A percentile compares a stretch with the other conserved stretches of the same genome.
phyloP scores from a whole-genome alignment of 2,797 vertebrate genomes.

The Morelia viridis region DNA sequence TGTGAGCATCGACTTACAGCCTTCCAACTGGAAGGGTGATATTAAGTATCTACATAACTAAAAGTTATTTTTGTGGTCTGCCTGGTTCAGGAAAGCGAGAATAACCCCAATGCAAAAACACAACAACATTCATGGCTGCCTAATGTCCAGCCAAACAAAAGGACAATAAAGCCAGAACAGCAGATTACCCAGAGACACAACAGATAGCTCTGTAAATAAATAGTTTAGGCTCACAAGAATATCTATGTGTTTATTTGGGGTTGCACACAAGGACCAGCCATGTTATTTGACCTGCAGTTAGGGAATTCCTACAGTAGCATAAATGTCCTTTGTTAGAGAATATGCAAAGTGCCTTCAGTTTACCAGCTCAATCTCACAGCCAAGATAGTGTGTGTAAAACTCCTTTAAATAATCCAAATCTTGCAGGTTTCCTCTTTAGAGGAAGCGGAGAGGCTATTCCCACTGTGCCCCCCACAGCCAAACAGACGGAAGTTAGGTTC shows the following conservation, averaged over 20 bases:
- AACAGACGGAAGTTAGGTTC: neutral
- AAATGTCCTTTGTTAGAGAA: neutral
- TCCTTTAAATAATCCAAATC: neutral
- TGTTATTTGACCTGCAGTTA: neutral
- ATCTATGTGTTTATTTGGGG: no score
- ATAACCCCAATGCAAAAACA: neutral
- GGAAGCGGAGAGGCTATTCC: neutral
- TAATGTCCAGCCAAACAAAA: no score
- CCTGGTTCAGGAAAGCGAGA: no score
- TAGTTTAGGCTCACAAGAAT: neutral
- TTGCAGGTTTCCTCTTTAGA: neutral
- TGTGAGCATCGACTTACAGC: no score
- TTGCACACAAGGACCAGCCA: neutral
- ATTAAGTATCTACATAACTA: no score
- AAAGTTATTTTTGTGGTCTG: neutral
- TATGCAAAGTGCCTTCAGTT: neutral
- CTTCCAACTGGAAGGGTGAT: no score
- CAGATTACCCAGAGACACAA: neutral
- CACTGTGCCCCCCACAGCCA: neutral
- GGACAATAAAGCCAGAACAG: neutral
- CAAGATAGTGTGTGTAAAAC: neutral
- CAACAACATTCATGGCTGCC: neutral
- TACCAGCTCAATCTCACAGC: neutral
- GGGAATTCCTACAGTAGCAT: neutral
- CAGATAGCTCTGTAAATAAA: neutral